Evolutionary conservation across 2,888 invertebrate species (phyloP).

Genomic region (Seira sanloemensis): DNA sequence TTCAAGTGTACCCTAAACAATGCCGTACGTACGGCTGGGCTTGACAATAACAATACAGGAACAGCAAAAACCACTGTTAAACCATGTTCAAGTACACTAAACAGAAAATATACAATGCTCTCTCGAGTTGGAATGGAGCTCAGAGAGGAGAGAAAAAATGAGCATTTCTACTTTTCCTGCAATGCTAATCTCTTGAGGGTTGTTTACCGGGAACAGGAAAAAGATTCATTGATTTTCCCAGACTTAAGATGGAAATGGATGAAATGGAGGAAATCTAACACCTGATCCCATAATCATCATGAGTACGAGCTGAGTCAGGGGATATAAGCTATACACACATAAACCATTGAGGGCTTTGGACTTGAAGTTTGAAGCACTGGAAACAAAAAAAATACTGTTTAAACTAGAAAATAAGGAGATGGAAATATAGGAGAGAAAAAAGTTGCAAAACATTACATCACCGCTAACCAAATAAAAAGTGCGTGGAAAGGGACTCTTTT

Average conservation of each 20-base stretch:
- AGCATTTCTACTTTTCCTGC: constrained; percentile 59
- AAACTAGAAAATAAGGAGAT: constrained; percentile 3
- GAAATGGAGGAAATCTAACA: constrained; percentile 68
- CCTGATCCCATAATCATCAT: constrained; percentile 66
- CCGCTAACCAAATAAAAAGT: constrained; percentile 18
- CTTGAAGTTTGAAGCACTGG: constrained; percentile 34
- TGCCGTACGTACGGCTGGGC: too few species aligned
- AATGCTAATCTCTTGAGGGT: constrained; percentile 66
- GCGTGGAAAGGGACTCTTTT: constrained; percentile 1
- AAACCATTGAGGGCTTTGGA: constrained; percentile 39
- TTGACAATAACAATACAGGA: background rate
- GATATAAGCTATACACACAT: too few species aligned
- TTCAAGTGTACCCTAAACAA: too few species aligned
- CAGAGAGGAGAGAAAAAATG: constrained; percentile 44
- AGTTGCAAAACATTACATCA: constrained; percentile 26
- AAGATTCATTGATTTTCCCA: constrained; percentile 69
- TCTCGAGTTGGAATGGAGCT: background rate
- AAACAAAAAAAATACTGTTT: constrained; percentile 30
- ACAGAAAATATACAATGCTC: too few species aligned
- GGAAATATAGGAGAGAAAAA: too few species aligned
- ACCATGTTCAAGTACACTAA: constrained; percentile 44
- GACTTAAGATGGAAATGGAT: too few species aligned
- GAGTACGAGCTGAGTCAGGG: too few species aligned
- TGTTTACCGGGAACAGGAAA: constrained; percentile 64
- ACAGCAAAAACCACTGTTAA: constrained; percentile 31